Evolutionary conservation across 2,888 invertebrate species (phyloP).

Genomic region (Scaptomyza parva): DNA sequence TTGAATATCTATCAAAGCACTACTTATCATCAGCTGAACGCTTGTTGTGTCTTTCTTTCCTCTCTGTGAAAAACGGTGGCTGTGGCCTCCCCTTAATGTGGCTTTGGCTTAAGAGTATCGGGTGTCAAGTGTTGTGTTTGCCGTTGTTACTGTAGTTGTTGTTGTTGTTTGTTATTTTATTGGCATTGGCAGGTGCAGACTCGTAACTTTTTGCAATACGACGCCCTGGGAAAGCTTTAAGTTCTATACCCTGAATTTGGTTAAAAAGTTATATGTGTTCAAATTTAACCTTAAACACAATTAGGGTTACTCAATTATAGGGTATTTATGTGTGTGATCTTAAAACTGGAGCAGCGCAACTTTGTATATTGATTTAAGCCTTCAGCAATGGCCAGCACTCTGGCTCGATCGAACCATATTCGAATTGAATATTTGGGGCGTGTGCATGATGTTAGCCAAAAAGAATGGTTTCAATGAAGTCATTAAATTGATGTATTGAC

Average conservation of each 20-base stretch:
- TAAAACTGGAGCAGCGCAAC: background rate
- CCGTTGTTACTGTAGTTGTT: background rate
- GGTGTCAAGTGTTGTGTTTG: conserved; percentile 61
- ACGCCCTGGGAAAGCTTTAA: conserved; percentile 67
- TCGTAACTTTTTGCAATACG: conserved; percentile 50
- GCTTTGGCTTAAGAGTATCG: conserved; percentile 32
- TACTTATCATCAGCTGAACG: conserved; percentile 18
- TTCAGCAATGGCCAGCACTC: background rate
- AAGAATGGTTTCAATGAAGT: conserved; percentile 79
- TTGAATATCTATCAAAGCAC: conserved; percentile 25
- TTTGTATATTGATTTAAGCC: background rate
- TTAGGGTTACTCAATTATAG: background rate
- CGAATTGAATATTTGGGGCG: conserved; percentile 54
- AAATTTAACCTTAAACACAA: too few relatives aligned
- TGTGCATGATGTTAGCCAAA: conserved; percentile 51
- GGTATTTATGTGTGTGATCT: background rate
- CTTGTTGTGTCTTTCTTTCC: background rate
- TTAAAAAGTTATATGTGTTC: too few relatives aligned
- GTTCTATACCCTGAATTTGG: conserved; percentile 8
- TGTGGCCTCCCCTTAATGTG: conserved; percentile 27
- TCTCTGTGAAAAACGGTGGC: too few relatives aligned
- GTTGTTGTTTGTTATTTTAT: too few relatives aligned
- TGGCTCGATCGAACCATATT: conserved; percentile 23
- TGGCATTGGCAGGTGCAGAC: conserved; percentile 61
- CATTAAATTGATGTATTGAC: conserved; percentile 82